Evolutionary conservation across 2,888 invertebrate species (phyloP), one percentile per base, ranked within the genome.

Genomic region (Drosophila melanosoma): DNA sequence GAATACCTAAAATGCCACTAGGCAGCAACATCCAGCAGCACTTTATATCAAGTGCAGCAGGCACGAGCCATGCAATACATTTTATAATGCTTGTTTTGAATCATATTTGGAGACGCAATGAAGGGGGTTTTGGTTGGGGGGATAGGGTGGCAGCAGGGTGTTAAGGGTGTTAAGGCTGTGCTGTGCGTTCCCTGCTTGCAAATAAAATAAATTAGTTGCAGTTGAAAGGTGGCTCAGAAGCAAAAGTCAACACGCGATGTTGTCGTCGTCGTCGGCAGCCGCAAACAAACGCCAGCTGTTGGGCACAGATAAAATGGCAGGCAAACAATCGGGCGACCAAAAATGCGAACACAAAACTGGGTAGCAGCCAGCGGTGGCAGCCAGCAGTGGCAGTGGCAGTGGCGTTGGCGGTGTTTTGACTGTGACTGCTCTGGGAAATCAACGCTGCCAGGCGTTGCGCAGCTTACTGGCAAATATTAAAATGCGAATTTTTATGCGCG

Each of bases 131-230:
- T 29, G 17, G 8, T 6, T n/a, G 29, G 29, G 38, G 48, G 26
- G 11, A 23, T 23, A 3, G 12, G 10, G 0, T 11, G 23, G n/a
- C 1, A 12, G n/a, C n/a, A n/a, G n/a, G n/a, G n/a, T n/a, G n/a
- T n/a, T n/a, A n/a, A n/a, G n/a, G 15, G 0, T 6, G 3, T 17
- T 6, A n/a, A 6, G 23, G 7, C 48, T 42, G 12, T 2, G 8
- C 59, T 64, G 73, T 64, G 73, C 57, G 69, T 73, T 53, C 75
- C 64, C 74, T 76, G 81, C 77, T 82, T 82, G 89, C 83, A 90
- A 86, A 90, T 90, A 90, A 86, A 86, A 90, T 86, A 90, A 86
- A 86, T 86, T 86, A 90, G 86, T 76, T 90, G 88, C 88, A 88
- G 90, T 89, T 86, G 88, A 86, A 86, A 86, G 85, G 85, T 86